Percentiles rank a stretch among this genome's conserved stretches.
These are phyloP conservation scores for Dendrocincla fuliginosa DNA, from an alignment of 2,797 vertebrate genomes.

Conservation along the genomic window DNA sequence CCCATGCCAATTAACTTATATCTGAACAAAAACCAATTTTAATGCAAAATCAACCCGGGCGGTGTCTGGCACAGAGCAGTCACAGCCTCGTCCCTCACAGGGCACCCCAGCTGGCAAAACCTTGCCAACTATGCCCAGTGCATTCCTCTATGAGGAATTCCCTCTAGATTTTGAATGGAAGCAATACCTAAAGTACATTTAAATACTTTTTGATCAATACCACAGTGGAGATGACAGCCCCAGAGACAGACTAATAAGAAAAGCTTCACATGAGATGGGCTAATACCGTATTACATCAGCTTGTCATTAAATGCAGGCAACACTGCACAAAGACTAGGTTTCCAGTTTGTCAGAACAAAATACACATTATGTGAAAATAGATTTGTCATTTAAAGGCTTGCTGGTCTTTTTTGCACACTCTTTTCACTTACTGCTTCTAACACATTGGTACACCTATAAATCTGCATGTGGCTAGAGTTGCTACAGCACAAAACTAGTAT, in stretches of 20 bases:
- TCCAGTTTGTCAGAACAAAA: background rate
- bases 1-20: background rate
- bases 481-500: background rate
- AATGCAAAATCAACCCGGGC: background rate
- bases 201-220: background rate
- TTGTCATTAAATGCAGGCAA: background rate
- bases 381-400: background rate
- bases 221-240: background rate
- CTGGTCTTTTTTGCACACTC: background rate
- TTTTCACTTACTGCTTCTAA: background rate
- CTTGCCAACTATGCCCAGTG: background rate
- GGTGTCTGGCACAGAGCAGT: background rate
- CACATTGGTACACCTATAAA: background rate
- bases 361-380: background rate
- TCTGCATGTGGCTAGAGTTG: background rate
- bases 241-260: background rate
- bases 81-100: background rate
- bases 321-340: background rate
- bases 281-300: background rate
- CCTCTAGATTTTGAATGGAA: background rate
- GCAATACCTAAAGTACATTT: background rate
- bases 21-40: background rate
- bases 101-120: background rate
- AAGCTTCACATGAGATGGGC: background rate
- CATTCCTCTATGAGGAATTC: fast-evolving